phyloP scores from a whole-genome alignment of 1,140 invertebrate species.

The Physella acuta region DNA sequence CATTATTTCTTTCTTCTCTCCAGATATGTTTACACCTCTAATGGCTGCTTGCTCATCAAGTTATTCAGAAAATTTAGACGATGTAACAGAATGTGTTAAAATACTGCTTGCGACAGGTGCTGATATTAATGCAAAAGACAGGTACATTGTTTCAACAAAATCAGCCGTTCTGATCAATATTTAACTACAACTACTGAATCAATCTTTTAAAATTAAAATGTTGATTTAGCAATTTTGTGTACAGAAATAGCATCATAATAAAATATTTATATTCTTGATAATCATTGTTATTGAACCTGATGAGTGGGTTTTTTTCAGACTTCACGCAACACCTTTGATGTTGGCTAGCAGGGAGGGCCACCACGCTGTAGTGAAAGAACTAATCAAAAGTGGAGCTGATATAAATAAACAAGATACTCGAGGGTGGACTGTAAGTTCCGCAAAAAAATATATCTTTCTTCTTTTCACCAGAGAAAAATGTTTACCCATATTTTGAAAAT shows the following conservation, averaged over 20 bases:
- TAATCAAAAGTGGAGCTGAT: slow-evolving; percentile 50
- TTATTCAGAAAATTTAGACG: slow-evolving; percentile 43
- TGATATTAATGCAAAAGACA: slow-evolving; percentile 60
- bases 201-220: not conserved
- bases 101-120: slow-evolving; percentile 59
- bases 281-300: not conserved
- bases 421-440: slow-evolving; percentile 54
- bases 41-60: slow-evolving; percentile 63
- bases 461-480: not conserved
- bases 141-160: slow-evolving; percentile 41
- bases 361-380: slow-evolving; percentile 38
- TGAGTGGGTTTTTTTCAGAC: slow-evolving; percentile 35
- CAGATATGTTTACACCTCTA: slow-evolving; percentile 63
- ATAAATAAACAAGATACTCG: slow-evolving; percentile 53
- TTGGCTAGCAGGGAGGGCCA: slow-evolving; percentile 55
- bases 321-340: slow-evolving; percentile 55
- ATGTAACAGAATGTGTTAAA: slow-evolving; percentile 58
- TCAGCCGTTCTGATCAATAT: too few species aligned
- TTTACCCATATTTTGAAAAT: not conserved
- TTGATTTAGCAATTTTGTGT: not conserved
- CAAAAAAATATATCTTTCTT: not conserved
- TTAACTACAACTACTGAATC: not conserved
- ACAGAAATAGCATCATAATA: not conserved
- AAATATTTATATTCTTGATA: not conserved
- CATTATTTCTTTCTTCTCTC: slow-evolving; percentile 17